phyloP scores from a whole-genome alignment of 1,140 invertebrate species.

The Periplaneta americana region DNA sequence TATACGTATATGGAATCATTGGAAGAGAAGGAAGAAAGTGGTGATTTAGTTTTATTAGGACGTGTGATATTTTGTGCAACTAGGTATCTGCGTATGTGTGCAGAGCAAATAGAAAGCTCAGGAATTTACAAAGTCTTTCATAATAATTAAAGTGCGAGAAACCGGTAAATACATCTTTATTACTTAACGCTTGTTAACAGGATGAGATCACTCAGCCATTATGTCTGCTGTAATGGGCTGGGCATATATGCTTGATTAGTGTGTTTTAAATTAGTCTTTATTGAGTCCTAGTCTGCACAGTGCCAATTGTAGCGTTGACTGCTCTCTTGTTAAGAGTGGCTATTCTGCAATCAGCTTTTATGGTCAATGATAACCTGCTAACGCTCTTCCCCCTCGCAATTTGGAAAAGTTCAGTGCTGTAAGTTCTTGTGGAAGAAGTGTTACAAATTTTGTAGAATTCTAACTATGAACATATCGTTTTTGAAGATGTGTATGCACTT shows the following conservation, averaged over 20 bases:
- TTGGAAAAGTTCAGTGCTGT: not conserved
- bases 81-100: not conserved
- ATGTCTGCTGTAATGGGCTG: slow-evolving; percentile 12
- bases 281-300: not conserved
- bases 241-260: slow-evolving; percentile 1
- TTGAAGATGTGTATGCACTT: no score
- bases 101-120: not conserved
- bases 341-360: not conserved
- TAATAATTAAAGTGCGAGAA: not conserved
- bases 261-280: slow-evolving; percentile 1
- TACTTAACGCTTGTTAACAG: not conserved
- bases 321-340: not conserved
- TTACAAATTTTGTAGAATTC: no score
- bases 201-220: slow-evolving; percentile 15
- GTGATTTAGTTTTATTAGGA: not conserved
- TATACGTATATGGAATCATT: not conserved
- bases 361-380: not conserved
- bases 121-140: not conserved
- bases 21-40: not conserved
- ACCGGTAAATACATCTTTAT: not conserved
- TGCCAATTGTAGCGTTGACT: not conserved
- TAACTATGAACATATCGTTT: no score
- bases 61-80: not conserved
- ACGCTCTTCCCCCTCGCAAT: not conserved
- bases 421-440: not conserved